These are phyloP conservation scores for Xiphorhynchus elegans DNA, from an alignment of 2,113 vertebrate genomes.

Conservation along the genomic window DNA sequence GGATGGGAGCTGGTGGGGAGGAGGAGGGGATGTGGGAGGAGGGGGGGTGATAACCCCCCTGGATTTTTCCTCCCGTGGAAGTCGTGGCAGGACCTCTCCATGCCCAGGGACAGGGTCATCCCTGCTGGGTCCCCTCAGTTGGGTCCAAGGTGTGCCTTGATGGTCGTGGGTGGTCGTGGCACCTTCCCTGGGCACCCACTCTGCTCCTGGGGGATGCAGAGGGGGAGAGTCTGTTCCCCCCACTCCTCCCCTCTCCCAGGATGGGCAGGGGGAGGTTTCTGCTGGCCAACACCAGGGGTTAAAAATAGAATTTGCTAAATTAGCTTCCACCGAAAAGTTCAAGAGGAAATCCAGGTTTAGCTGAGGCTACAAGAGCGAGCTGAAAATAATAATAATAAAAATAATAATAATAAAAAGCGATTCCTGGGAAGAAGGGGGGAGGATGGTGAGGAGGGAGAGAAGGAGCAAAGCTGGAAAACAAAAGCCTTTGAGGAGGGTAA, in stretches of 20 bases:
- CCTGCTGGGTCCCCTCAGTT: neutral
- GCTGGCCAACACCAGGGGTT: neutral
- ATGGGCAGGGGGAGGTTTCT: neutral
- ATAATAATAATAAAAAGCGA: neutral
- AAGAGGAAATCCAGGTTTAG: slow-evolving; percentile 51
- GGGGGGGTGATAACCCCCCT: fast-evolving
- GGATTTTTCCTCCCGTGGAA: fast-evolving
- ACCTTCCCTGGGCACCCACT: fast-evolving
- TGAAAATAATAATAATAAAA: neutral
- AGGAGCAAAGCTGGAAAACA: slow-evolving; percentile 62
- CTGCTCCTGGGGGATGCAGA: fast-evolving
- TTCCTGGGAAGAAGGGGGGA: neutral
- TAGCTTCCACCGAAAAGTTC: neutral
- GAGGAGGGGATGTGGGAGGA: neutral
- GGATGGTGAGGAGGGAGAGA: neutral
- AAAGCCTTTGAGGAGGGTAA: slow-evolving; percentile 67
- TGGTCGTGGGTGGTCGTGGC: fast-evolving
- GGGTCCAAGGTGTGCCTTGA: fast-evolving
- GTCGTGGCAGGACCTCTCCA: fast-evolving
- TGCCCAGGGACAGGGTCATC: neutral
- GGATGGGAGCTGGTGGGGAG: neutral
- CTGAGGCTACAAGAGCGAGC: neutral
- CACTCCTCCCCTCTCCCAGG: neutral
- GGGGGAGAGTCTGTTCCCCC: neutral
- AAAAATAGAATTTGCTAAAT: neutral